These are phyloP conservation scores for Hetaerina titia DNA, from an alignment of 2,888 invertebrate species.

Conservation along the genomic window DNA sequence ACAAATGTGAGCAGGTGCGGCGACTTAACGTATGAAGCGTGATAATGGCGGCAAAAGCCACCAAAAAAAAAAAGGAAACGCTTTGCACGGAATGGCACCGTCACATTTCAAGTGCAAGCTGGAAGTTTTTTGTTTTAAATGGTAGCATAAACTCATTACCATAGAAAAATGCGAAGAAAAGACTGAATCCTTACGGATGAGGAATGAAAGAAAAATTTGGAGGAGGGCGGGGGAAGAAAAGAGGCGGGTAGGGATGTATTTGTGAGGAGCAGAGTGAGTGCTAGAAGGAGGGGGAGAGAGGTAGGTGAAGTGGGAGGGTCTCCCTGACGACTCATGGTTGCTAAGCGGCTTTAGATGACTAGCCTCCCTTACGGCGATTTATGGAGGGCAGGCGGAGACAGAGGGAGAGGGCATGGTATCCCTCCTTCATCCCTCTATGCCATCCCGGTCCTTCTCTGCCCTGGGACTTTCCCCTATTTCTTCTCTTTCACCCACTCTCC, in stretches of 20 bases:
- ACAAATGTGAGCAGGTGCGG: too few species aligned
- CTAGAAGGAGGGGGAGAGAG: neutral
- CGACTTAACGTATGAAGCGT: too few species aligned
- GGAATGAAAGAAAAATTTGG: neutral
- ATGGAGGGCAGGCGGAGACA: neutral
- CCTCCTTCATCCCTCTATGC: neutral
- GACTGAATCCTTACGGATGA: neutral
- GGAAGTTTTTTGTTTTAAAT: neutral
- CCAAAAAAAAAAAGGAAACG: neutral
- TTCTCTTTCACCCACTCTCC: neutral
- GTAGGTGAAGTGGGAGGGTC: neutral
- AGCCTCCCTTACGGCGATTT: neutral
- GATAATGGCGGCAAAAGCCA: neutral
- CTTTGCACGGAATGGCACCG: neutral
- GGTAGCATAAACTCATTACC: neutral
- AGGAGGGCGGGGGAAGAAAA: neutral
- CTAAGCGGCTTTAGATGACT: neutral
- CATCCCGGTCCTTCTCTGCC: neutral
- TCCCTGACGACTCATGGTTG: neutral
- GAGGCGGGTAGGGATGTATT: too few species aligned
- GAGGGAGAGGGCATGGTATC: neutral
- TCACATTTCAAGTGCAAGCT: neutral
- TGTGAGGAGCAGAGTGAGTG: too few species aligned
- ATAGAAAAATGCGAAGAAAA: neutral
- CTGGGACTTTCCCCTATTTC: neutral